Evolutionary conservation across 2,113 vertebrate species (phyloP).

Genomic region (Ciconia maguari): DNA sequence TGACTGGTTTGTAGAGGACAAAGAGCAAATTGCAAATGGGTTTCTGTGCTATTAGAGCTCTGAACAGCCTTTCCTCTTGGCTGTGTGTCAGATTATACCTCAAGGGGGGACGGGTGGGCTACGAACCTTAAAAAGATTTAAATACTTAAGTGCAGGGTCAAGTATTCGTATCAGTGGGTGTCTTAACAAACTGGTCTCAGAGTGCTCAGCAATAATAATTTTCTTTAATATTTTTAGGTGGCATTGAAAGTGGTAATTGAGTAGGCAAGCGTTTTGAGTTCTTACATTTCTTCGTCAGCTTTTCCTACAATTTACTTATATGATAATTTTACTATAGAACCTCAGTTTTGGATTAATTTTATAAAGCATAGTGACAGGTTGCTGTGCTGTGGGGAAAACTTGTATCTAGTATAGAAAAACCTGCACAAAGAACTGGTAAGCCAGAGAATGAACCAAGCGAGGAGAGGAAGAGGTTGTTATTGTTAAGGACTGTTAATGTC

Average conservation of each 20-base stretch:
- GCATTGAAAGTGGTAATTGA: not conserved
- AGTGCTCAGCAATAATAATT: not conserved
- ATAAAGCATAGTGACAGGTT: not conserved
- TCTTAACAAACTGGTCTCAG: not conserved
- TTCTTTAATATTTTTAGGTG: not conserved
- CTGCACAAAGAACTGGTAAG: not conserved
- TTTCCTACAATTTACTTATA: not conserved
- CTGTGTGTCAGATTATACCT: conserved; percentile 10
- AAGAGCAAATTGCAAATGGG: conserved; percentile 4
- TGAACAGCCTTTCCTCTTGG: conserved; percentile 13
- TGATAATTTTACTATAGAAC: not conserved
- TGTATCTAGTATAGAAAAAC: not conserved
- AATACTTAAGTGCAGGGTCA: not conserved
- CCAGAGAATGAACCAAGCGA: not conserved
- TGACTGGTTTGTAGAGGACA: conserved; percentile 45
- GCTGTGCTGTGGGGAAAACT: not conserved
- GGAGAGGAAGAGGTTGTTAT: not conserved
- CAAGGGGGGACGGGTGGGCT: not conserved
- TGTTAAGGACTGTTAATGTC: not conserved
- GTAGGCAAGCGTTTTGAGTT: not conserved
- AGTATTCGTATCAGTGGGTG: not conserved
- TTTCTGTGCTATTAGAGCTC: conserved; percentile 7
- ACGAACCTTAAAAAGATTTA: not conserved
- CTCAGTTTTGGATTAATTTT: not conserved
- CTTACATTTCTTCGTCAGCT: not conserved